These are phyloP conservation scores for Netelia fuscicornis DNA, from an alignment of 2,888 invertebrate species.

Conservation along the genomic window DNA sequence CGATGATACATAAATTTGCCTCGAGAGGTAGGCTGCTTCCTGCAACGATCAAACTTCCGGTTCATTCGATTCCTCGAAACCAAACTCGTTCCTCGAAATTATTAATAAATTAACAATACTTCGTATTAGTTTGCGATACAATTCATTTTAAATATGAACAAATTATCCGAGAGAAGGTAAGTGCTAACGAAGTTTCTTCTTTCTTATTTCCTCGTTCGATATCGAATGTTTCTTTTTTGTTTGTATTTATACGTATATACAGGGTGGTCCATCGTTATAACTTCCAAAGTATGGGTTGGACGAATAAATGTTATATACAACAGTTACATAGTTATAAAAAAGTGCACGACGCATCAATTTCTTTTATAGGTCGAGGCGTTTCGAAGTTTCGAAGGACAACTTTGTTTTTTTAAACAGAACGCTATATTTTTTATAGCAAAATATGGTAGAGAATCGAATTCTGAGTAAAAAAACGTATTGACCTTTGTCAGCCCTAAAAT, in stretches of 20 bases:
- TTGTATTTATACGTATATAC: not conserved
- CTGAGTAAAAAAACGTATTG: too few species aligned
- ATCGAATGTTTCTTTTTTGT: constrained; percentile 17
- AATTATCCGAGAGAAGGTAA: not conserved
- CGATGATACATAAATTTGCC: not conserved
- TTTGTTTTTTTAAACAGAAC: too few species aligned
- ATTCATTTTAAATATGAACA: not conserved
- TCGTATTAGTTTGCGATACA: not conserved
- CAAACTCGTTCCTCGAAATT: constrained; percentile 6
- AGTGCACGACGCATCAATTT: too few species aligned
- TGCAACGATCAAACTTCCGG: not conserved
- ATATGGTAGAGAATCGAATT: too few species aligned
- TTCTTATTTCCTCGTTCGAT: not conserved
- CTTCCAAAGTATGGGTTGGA: too few species aligned
- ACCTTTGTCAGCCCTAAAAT: too few species aligned
- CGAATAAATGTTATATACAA: too few species aligned
- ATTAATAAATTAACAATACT: constrained; percentile 9
- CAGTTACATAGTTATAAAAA: too few species aligned
- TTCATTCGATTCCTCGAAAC: constrained; percentile 17
- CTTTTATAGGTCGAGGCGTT: too few species aligned
- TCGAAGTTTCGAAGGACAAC: too few species aligned
- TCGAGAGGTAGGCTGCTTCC: not conserved
- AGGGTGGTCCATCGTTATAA: too few species aligned
- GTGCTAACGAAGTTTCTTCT: constrained; percentile 7
- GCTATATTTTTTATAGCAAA: too few species aligned